These are phyloP conservation scores for Chondrosia reniformis DNA, from an alignment of 37 sponge, comb jelly and placozoan species.

Conservation along the genomic window DNA sequence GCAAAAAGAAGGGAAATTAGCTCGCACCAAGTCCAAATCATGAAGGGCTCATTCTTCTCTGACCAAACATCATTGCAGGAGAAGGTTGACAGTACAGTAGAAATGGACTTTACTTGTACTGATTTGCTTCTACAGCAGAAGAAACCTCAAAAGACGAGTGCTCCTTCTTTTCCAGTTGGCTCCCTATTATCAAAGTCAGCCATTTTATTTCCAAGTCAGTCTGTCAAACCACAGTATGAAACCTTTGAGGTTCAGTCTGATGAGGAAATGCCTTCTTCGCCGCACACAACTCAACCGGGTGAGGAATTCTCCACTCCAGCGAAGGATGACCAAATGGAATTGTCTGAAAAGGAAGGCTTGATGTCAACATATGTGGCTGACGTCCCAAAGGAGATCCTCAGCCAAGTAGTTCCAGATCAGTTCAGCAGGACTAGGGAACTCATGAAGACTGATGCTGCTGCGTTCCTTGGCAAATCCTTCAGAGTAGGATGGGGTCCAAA, in stretches of 20 bases:
- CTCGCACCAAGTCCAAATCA: constrained; percentile 72
- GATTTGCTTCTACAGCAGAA: background rate
- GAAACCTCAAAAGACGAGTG: background rate
- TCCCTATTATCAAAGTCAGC: background rate
- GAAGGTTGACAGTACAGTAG: too few species aligned
- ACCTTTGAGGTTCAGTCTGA: background rate
- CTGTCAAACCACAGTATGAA: background rate
- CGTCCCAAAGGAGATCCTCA: background rate
- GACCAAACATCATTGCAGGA: background rate
- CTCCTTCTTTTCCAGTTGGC: background rate
- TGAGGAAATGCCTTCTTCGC: background rate
- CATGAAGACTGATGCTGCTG: constrained; percentile 6
- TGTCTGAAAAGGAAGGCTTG: background rate
- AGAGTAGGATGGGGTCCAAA: constrained; percentile 93
- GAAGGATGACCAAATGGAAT: background rate
- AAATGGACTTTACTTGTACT: too few species aligned
- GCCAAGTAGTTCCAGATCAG: background rate
- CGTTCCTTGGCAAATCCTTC: constrained; percentile 54
- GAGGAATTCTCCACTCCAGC: background rate
- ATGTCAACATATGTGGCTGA: background rate
- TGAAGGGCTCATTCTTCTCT: constrained; percentile 88
- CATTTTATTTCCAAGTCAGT: too few species aligned
- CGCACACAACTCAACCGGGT: background rate
- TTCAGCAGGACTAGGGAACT: background rate
- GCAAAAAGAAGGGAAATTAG: constrained; percentile 40